phyloP scores from a whole-genome alignment of 2,888 invertebrate species.

The Microctonus hyperodae region DNA sequence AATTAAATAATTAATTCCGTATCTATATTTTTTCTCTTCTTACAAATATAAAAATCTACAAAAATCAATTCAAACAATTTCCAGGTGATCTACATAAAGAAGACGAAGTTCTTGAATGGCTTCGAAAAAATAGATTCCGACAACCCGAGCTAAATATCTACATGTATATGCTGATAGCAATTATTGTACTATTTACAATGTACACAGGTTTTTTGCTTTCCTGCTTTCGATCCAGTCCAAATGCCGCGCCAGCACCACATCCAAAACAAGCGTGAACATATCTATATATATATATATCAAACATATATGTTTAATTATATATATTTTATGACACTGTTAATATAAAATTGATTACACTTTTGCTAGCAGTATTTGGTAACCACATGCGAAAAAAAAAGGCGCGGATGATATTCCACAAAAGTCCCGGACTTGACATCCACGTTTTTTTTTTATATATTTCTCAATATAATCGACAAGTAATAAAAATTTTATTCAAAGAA shows the following conservation, averaged over 20 bases:
- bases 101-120: conserved; percentile 89
- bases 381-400: conserved; percentile 4
- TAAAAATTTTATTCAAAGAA: not conserved
- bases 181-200: conserved; percentile 84
- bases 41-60: too few species aligned
- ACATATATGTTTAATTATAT: not conserved
- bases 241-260: conserved; percentile 69
- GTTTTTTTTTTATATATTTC: not conserved
- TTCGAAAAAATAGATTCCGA: conserved; percentile 90
- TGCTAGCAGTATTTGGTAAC: conserved; percentile 31
- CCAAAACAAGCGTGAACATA: conserved; percentile 72
- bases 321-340: conserved; percentile 9
- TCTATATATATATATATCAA: conserved; percentile 47
- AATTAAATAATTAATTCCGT: too few species aligned
- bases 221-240: conserved; percentile 81
- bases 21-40: too few species aligned
- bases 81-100: conserved; percentile 84
- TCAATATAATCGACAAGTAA: not conserved
- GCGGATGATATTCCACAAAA: conserved; percentile 15
- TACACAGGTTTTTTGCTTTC: conserved; percentile 91
- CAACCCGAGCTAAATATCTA: conserved; percentile 93
- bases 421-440: conserved; percentile 14
- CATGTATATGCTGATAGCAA: conserved; percentile 90
- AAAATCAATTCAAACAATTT: too few species aligned
- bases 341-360: conserved; percentile 18